Evolutionary conservation across 2,888 invertebrate species (phyloP).

Genomic region (Melieria picta): DNA sequence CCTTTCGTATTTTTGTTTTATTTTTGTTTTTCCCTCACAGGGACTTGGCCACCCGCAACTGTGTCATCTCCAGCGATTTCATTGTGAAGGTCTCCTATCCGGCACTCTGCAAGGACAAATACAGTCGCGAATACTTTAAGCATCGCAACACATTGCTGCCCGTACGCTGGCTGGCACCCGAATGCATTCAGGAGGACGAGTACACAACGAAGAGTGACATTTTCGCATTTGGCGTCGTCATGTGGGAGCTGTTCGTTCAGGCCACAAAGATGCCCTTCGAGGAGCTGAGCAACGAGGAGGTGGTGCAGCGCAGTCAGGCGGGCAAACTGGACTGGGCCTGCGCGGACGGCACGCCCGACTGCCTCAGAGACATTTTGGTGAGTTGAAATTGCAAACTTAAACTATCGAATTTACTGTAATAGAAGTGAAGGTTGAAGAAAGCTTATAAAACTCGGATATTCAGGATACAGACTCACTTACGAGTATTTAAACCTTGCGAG

Average conservation of each 20-base stretch:
- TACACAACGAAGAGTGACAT: constrained; percentile 94
- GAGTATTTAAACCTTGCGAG: too few relatives aligned
- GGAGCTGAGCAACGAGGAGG: constrained; percentile 63
- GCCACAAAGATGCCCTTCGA: constrained; percentile 80
- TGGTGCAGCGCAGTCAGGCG: constrained; percentile 58
- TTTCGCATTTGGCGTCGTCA: constrained; percentile 87
- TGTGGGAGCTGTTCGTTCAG: constrained; percentile 89
- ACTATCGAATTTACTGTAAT: background rate
- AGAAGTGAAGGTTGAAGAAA: background rate
- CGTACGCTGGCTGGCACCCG: constrained; percentile 89
- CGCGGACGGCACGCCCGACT: constrained; percentile 73
- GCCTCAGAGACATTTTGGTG: constrained; percentile 71
- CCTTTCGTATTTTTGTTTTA: background rate
- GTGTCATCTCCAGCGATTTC: constrained; percentile 84
- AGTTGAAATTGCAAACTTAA: constrained; percentile 40
- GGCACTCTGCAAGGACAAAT: constrained; percentile 83
- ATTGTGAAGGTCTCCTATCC: constrained; percentile 84
- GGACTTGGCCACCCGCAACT: constrained; percentile 92
- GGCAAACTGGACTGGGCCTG: constrained; percentile 76
- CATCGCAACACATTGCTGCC: constrained; percentile 86
- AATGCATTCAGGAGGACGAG: constrained; percentile 90
- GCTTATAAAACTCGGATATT: background rate
- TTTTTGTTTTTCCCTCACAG: constrained; percentile 55
- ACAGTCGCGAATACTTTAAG: constrained; percentile 89
- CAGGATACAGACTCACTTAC: too few relatives aligned